Percentiles rank a stretch among this genome's conserved stretches.
phyloP scores from a whole-genome alignment of 2,888 invertebrate species.

The Trissoscelio sp. region DNA sequence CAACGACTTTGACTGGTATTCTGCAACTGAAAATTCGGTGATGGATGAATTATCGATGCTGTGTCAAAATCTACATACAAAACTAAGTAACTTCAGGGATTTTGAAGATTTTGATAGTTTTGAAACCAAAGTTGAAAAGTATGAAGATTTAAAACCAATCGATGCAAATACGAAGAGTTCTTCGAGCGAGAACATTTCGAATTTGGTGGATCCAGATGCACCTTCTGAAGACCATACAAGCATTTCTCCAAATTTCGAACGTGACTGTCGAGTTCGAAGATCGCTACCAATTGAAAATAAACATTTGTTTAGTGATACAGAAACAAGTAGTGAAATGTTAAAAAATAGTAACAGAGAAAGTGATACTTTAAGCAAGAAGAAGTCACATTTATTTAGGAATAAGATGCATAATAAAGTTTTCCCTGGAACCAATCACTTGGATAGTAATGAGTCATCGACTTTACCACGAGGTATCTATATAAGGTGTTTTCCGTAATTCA shows the following conservation, averaged over 20 bases:
- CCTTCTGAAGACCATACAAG: constrained; percentile 72
- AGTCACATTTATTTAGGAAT: neutral
- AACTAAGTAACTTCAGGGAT: constrained; percentile 79
- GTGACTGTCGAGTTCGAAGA: constrained; percentile 87
- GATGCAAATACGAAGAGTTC: constrained; percentile 83
- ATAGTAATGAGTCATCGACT: neutral
- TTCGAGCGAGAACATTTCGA: constrained; percentile 84
- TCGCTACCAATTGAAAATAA: constrained; percentile 86
- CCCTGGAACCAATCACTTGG: neutral
- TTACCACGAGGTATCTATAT: neutral
- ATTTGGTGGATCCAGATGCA: constrained; percentile 76
- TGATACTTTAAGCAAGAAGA: constrained; percentile 5
- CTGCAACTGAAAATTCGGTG: constrained; percentile 66
- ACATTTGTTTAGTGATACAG: constrained; percentile 1
- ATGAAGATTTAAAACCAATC: constrained; percentile 43
- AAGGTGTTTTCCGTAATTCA: neutral
- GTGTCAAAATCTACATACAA: constrained; percentile 84
- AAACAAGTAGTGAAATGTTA: constrained; percentile 10
- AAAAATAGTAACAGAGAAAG: constrained; percentile 36
- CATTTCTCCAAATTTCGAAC: constrained; percentile 85
- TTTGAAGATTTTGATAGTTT: constrained; percentile 35
- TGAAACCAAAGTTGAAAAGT: constrained; percentile 26
- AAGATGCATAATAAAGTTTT: neutral
- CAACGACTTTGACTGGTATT: constrained; percentile 57
- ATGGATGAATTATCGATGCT: constrained; percentile 81